phyloP scores from a whole-genome alignment of 2,113 vertebrate genomes.

The Penelope pileata region DNA sequence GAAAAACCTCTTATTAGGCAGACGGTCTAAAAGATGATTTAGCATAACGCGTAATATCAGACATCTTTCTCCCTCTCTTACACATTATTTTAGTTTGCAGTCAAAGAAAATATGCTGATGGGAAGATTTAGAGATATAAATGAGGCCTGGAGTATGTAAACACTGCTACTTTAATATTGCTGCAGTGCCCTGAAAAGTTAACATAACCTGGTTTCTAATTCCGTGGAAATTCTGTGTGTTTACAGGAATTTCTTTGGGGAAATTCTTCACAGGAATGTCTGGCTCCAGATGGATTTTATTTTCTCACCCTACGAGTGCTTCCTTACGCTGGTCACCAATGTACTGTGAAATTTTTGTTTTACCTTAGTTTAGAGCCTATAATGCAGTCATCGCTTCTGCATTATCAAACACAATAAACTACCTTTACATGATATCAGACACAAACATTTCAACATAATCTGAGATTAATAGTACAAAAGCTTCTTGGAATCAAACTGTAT shows the following conservation, averaged over 20 bases:
- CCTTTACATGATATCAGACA: not conserved
- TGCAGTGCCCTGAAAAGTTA: not conserved
- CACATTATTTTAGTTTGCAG: not conserved
- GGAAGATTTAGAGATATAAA: not conserved
- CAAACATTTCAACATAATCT: not conserved
- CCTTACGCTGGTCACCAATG: not conserved
- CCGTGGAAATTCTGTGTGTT: not conserved
- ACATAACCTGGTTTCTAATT: not conserved
- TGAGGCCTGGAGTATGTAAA: not conserved
- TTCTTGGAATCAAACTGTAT: not conserved
- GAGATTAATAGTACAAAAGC: not conserved
- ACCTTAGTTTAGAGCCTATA: not conserved
- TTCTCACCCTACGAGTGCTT: not conserved
- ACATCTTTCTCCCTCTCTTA: not conserved
- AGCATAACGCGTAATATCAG: not conserved
- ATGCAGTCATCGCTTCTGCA: not conserved
- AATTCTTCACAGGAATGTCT: not conserved
- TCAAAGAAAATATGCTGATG: not conserved
- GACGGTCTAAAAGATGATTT: not conserved
- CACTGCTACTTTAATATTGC: not conserved
- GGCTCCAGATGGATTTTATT: not conserved
- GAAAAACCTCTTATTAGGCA: not conserved
- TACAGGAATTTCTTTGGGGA: not conserved
- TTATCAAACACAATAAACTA: not conserved
- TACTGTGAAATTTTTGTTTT: not conserved